phyloP scores from a whole-genome alignment of 2,797 vertebrate species.

The Lophius americanus region DNA sequence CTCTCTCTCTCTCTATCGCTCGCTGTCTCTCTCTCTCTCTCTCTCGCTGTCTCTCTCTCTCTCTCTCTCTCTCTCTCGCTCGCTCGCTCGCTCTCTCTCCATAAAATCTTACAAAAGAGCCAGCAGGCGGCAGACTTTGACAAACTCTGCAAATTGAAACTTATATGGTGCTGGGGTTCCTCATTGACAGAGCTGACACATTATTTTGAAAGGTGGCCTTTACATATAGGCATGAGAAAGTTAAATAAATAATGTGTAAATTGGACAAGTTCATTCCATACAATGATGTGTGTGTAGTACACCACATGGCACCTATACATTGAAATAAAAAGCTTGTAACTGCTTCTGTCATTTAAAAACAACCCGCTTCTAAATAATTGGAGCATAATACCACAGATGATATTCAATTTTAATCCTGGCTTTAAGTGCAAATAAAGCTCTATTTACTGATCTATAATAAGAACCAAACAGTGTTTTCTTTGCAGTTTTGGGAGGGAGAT shows the following conservation, averaged over 20 bases:
- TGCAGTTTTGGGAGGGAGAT: constrained; percentile 9
- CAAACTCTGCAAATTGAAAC: neutral
- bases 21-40: no score
- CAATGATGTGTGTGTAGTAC: neutral
- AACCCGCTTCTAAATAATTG: neutral
- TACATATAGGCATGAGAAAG: neutral
- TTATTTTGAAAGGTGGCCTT: neutral
- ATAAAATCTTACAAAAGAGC: neutral
- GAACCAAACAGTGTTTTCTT: constrained; percentile 23
- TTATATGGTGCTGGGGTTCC: no score
- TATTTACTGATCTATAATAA: constrained; percentile 18
- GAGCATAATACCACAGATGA: neutral
- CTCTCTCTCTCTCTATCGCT: no score
- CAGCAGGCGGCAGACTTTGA: constrained; percentile 63
- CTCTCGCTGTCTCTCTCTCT: no score
- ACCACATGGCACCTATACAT: neutral
- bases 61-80: no score
- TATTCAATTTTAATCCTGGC: neutral
- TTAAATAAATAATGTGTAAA: neutral
- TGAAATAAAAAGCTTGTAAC: neutral
- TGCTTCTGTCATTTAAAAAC: neutral
- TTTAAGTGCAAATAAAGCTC: constrained; percentile 3
- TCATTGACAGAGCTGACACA: no score
- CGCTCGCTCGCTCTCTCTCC: no score
- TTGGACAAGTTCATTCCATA: neutral